Evolutionary conservation across 2,888 invertebrate genomes (phyloP), one percentile per base, ranked within the genome.

Genomic region (Mystacides longicornis): DNA sequence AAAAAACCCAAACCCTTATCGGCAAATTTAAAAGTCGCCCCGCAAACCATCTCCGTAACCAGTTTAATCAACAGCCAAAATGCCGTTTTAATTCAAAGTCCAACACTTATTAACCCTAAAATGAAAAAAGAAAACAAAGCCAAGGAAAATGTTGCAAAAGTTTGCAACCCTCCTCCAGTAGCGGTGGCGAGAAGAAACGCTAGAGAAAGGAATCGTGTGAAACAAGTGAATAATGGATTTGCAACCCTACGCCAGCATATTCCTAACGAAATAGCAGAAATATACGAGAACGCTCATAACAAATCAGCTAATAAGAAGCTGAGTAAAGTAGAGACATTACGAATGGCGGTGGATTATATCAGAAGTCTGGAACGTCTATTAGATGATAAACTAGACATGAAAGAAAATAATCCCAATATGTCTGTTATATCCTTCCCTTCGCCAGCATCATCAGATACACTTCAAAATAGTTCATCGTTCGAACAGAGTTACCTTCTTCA

Each of bases 291-390:
- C 31, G 81, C 82, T 4, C 85, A 83, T 55, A 83, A 83, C 18
- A 73, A 83, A 61, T 85, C 86, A 21, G 76, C 80, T 1, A 82
- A 81, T 63, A 91, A 90, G 66, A 92, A 92, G 66, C 72, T 90
- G 3, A 89, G 89, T 65, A 92, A 92, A 77, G 91, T 92, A 2
- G 93, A 93, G 72, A 93, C 93, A 0, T 71, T 93, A 43, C 79
- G 90, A 49, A 91, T 92, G 86, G 93, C 93, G 5, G 91, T 93
- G 1, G 92, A 93, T 66, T 93, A 93, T 66, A 93, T 93, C 61
- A 74, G 88, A 60, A 89, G 87, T 60, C 73, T 93, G 51, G 89
- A 93, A 68, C 81, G 81, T 64, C 69, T 93, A 42, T 69, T 93
- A 52, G 85, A 86, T 2, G 81, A 81, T 61, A 69, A 69, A 1